Evolutionary conservation across 1,140 invertebrate genomes (phyloP).

Genomic region (Drosophila tsacasi): DNA sequence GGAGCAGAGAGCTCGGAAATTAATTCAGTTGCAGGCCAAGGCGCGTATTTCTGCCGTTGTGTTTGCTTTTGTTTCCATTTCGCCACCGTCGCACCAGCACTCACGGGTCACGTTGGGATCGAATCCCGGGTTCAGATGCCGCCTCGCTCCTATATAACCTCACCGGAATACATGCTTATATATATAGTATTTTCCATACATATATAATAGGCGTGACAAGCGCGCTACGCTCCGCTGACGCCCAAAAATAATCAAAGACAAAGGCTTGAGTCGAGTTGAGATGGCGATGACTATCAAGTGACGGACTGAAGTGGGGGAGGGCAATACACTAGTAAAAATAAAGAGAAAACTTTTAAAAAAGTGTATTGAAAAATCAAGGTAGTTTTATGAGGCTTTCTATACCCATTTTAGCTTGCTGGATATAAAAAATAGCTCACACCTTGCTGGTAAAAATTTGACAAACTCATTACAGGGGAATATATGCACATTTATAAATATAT

Average conservation of each 20-base stretch:
- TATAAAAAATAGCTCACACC: too few species aligned
- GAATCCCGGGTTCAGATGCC: slow-evolving; percentile 74
- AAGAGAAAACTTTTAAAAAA: too few species aligned
- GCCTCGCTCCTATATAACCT: slow-evolving; percentile 55
- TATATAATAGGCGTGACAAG: slow-evolving; percentile 82
- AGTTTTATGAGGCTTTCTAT: too few species aligned
- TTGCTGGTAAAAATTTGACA: too few species aligned
- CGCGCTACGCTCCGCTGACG: slow-evolving; percentile 77
- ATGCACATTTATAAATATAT: too few species aligned
- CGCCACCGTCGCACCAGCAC: slow-evolving; percentile 55
- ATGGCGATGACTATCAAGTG: slow-evolving; percentile 65
- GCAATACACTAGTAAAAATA: slow-evolving; percentile 3
- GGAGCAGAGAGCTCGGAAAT: slow-evolving; percentile 66
- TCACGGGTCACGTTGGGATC: slow-evolving; percentile 65
- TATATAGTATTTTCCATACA: slow-evolving; percentile 7
- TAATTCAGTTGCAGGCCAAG: slow-evolving; percentile 73
- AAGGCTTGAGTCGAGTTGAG: slow-evolving; percentile 53
- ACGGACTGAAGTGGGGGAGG: slow-evolving; percentile 31
- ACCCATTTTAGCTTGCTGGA: too few species aligned
- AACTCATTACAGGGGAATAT: too few species aligned
- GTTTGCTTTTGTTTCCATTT: slow-evolving; percentile 78
- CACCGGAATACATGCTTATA: slow-evolving; percentile 18
- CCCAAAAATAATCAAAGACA: slow-evolving; percentile 83
- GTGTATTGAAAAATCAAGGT: too few species aligned
- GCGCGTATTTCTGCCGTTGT: slow-evolving; percentile 67